phyloP scores from a whole-genome alignment of 2,888 invertebrate genomes.

The Podabrus alpinus region DNA sequence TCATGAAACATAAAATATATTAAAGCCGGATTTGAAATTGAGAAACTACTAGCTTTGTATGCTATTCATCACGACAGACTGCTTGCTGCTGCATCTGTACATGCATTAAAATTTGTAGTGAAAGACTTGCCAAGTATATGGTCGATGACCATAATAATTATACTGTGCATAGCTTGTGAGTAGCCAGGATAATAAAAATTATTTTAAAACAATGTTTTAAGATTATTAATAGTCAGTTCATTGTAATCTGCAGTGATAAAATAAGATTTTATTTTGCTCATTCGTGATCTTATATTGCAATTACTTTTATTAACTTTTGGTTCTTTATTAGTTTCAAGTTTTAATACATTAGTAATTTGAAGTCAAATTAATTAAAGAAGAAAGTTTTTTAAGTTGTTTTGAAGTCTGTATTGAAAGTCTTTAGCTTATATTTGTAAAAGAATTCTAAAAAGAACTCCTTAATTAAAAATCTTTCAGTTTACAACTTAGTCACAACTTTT shows the following conservation, averaged over 20 bases:
- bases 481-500: conserved; percentile 3
- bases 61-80: too few relatives aligned
- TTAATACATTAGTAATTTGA: background rate
- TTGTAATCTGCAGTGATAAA: background rate
- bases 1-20: too few relatives aligned
- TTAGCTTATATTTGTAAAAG: background rate
- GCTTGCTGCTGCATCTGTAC: too few relatives aligned
- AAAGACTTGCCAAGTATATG: too few relatives aligned
- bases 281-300: background rate
- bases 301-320: background rate
- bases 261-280: background rate
- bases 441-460: background rate
- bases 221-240: background rate
- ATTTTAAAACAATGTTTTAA: too few relatives aligned
- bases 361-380: background rate
- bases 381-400: conserved; percentile 1
- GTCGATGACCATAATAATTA: too few relatives aligned
- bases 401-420: conserved; percentile 1
- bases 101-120: too few relatives aligned
- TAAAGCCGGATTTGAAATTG: too few relatives aligned
- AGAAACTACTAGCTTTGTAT: too few relatives aligned
- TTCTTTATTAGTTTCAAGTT: background rate
- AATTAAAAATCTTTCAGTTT: background rate
- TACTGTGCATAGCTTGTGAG: too few relatives aligned
- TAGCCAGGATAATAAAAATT: too few relatives aligned